These are phyloP conservation scores for Grammomys dolichurus DNA, from an alignment of 2,113 vertebrate species.

Conservation along the genomic window DNA sequence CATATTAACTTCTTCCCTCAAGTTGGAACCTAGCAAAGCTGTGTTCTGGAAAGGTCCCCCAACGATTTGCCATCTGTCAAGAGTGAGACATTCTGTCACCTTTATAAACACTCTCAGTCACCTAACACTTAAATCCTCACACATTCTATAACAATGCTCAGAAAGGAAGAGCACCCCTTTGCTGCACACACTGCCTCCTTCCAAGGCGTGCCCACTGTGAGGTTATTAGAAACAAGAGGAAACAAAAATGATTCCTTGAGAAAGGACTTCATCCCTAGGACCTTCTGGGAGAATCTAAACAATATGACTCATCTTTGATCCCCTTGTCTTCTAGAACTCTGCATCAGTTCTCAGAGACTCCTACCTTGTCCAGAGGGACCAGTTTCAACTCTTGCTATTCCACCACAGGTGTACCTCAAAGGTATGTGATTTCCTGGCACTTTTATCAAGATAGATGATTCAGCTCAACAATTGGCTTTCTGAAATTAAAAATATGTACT, in stretches of 20 bases:
- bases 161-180: constrained; percentile 62
- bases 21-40: constrained; percentile 82
- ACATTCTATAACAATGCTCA: constrained; percentile 84
- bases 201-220: constrained; percentile 53
- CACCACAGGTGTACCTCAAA: constrained; percentile 79
- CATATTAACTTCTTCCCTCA: constrained; percentile 79
- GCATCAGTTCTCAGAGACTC: constrained; percentile 82
- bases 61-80: constrained; percentile 89
- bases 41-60: constrained; percentile 83
- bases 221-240: constrained; percentile 75
- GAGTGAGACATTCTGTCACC: constrained; percentile 86
- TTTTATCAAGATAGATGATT: constrained; percentile 31
- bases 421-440: constrained; percentile 80
- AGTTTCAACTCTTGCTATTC: constrained; percentile 84
- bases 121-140: constrained; percentile 87
- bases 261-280: constrained; percentile 67
- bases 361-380: constrained; percentile 85
- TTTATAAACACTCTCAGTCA: constrained; percentile 86
- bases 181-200: constrained; percentile 43
- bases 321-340: constrained; percentile 79
- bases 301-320: constrained; percentile 54
- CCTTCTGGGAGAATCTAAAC: constrained; percentile 50
- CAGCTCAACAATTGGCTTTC: background rate
- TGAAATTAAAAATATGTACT: constrained; percentile 47
- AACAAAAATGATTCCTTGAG: constrained; percentile 80